Evolutionary conservation across 35 echinoderm and acorn worm genomes (phyloP).

Genomic region (Hemicentrotus pulcherrimus): DNA sequence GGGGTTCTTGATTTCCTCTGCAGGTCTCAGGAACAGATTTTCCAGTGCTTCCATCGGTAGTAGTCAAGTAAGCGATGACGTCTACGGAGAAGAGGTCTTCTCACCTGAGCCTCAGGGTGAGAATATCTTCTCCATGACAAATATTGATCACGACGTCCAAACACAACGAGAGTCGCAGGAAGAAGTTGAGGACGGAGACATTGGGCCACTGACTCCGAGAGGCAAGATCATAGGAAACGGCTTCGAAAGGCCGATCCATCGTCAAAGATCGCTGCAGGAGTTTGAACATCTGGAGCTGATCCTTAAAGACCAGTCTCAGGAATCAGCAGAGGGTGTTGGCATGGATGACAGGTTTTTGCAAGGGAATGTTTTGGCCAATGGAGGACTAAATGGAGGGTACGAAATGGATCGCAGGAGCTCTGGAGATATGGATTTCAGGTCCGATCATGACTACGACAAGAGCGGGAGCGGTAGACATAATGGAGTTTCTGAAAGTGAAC

Average conservation of each 20-base stretch:
- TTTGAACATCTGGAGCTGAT: conserved; percentile 4
- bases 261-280: conserved; percentile 25
- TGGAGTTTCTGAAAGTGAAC: not conserved
- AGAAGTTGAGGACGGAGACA: not conserved
- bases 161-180: not conserved
- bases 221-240: conserved; percentile 43
- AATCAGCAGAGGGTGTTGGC: not conserved
- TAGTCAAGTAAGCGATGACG: not conserved
- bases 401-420: not conserved
- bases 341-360: not conserved
- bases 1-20: not conserved
- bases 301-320: conserved; percentile 35
- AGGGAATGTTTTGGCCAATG: not conserved
- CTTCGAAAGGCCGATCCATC: conserved; percentile 23
- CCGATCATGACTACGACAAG: not conserved
- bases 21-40: not conserved
- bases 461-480: not conserved
- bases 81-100: not conserved
- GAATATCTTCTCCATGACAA: not conserved
- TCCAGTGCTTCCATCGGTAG: not conserved
- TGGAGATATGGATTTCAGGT: not conserved
- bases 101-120: conserved; percentile 22
- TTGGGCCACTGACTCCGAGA: not conserved
- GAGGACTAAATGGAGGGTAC: not conserved
- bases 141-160: not conserved